Conservation (phyloP, 2,888 invertebrate genomes). For the Pediacus dermestoides region DNA sequence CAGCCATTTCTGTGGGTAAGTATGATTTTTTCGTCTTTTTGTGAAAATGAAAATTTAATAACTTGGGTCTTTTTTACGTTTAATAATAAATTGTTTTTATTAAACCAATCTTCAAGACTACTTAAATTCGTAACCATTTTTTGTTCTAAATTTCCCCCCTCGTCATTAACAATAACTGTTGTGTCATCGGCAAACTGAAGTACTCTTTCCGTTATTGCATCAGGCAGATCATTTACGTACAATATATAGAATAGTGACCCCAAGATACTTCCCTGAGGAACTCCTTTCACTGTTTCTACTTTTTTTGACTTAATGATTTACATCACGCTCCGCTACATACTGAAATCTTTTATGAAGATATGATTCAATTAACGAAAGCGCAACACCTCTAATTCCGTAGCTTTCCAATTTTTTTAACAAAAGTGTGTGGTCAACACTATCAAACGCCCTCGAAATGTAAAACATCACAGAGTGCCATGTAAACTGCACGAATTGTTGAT, state of each 20-base stretch:
- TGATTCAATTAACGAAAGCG: background rate
- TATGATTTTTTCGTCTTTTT: background rate
- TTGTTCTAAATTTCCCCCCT: too few relatives aligned
- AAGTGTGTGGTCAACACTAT: background rate
- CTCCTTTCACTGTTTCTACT: too few relatives aligned
- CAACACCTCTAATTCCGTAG: too few relatives aligned
- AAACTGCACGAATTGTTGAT: background rate
- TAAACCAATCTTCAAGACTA: background rate
- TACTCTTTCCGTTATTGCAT: too few relatives aligned
- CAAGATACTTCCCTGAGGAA: too few relatives aligned
- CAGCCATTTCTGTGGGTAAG: background rate
- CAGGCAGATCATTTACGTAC: too few relatives aligned
- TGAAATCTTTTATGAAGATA: background rate
- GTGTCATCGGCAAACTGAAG: too few relatives aligned
- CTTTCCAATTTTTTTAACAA: too few relatives aligned
- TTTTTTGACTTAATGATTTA: background rate
- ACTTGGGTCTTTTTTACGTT: background rate
- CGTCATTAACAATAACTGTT: too few relatives aligned
- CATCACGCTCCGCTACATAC: background rate
- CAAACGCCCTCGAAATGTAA: slow-evolving; percentile 1
- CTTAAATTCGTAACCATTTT: background rate
- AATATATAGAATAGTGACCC: too few relatives aligned
- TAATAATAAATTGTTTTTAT: background rate
- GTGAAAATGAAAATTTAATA: background rate
- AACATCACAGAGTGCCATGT: background rate